Percentiles rank a stretch among this genome's conserved stretches.
phyloP scores from a whole-genome alignment of 2,797 vertebrate species.

The Delichon dasypus region DNA sequence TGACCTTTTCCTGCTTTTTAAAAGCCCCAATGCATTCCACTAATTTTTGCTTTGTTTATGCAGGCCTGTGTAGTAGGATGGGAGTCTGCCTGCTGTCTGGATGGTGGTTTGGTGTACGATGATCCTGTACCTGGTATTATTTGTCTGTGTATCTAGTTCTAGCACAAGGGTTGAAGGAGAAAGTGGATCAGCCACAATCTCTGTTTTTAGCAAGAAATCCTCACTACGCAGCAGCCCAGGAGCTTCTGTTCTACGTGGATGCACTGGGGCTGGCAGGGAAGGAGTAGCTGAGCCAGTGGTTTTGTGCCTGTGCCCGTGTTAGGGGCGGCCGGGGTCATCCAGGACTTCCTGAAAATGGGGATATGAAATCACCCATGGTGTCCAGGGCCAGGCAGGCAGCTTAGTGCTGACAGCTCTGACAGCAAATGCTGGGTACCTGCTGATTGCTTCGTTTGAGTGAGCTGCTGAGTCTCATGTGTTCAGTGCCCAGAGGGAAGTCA shows the following conservation, averaged over 20 bases:
- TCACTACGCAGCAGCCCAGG: not conserved
- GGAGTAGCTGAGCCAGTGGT: not conserved
- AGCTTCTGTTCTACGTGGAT: not conserved
- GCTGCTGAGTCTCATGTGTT: not conserved
- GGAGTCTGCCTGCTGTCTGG: not conserved
- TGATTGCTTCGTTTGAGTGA: not conserved
- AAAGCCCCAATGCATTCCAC: accelerated
- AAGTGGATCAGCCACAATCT: not conserved
- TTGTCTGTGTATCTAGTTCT: not conserved
- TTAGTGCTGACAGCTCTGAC: not conserved
- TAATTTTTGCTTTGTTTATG: not conserved
- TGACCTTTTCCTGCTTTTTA: not conserved
- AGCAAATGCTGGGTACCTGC: not conserved
- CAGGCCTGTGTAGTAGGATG: not conserved
- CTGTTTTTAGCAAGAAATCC: not conserved
- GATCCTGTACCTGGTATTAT: not conserved
- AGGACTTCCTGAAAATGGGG: not conserved
- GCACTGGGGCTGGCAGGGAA: accelerated
- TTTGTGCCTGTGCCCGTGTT: not conserved
- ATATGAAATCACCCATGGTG: accelerated
- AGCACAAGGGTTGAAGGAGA: not conserved
- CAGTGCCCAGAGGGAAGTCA: not conserved
- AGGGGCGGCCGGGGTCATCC: not conserved
- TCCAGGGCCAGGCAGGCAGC: not conserved
- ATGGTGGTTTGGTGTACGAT: not conserved